phyloP scores from a whole-genome alignment of 2,797 vertebrate genomes.

The Characodon lateralis region DNA sequence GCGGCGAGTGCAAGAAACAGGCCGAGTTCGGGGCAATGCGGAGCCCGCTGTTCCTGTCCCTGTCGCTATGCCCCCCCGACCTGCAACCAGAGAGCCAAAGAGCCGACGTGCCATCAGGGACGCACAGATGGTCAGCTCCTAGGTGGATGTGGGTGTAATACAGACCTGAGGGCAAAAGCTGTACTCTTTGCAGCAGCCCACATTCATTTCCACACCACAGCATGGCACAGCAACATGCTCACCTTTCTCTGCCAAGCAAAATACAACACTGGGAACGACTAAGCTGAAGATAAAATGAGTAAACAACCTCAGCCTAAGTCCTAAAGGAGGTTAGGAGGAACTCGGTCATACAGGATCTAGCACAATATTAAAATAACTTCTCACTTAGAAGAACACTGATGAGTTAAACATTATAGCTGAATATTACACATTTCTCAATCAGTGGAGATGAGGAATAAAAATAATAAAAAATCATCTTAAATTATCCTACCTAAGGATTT shows the following conservation, averaged over 20 bases:
- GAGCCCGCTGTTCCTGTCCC: constrained; percentile 53
- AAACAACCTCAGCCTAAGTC: constrained; percentile 5
- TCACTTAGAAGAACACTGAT: not conserved
- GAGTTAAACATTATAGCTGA: not conserved
- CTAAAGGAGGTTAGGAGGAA: not conserved
- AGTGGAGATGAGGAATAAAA: not conserved
- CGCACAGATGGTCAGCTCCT: constrained; percentile 71
- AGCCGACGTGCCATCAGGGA: constrained; percentile 67
- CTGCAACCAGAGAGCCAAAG: constrained; percentile 61
- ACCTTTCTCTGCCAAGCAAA: constrained; percentile 54
- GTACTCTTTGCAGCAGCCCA: constrained; percentile 66
- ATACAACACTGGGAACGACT: constrained; percentile 36
- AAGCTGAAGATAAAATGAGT: constrained; percentile 29
- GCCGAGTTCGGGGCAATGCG: constrained; percentile 54
- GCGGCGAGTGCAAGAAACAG: constrained; percentile 48
- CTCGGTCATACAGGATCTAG: not conserved
- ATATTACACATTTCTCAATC: not conserved
- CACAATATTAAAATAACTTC: not conserved
- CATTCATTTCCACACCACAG: constrained; percentile 60
- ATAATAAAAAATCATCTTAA: not conserved
- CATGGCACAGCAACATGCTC: constrained; percentile 57
- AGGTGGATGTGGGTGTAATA: constrained; percentile 74
- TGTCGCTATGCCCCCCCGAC: constrained; percentile 30
- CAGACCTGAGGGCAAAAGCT: constrained; percentile 67
- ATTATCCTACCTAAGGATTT: not conserved